Base-by-base conservation (phyloP, 2,113 vertebrate species). In the Ailurus styani region DNA sequence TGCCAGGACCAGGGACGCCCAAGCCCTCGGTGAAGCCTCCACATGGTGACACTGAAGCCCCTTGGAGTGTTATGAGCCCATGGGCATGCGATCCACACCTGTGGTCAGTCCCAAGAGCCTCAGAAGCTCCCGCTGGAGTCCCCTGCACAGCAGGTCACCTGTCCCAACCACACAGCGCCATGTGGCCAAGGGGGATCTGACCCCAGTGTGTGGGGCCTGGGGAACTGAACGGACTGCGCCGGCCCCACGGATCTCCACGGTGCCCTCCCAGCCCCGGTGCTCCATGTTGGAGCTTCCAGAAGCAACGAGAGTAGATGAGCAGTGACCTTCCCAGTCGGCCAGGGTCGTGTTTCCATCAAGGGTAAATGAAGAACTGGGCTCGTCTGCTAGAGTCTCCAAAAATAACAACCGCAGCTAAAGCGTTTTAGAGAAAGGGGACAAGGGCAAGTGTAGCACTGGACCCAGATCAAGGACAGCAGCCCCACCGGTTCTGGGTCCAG, bases 361-460 rank as follows among this genome's bases (percentile, higher is more conserved):
- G 77, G 52, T 64, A 85, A 42, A 77, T 64, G 85, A 93, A 95
- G 84, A 78, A 40, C 95, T 40, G 34, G 68, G 47, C 82, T 93
- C 42, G 45, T 64, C 92, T 90, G 73, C 5, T 40, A 92, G 37
- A 91, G 9, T 25, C 79, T 97, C 90, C 95, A 87, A 93, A 98
- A 97, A 90, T 93, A 97, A 95, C 87, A 86, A 45, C 66, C 70
- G 45, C 78, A 21, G 47, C 40, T 9, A 57, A 85, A 64, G 91
- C 29, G 0, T 1, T n/a, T 88, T 68, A 42, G 40, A 82, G 55
- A 93, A 52, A 87, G 54, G 37, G 88, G 81, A 89, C 37, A 64
- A 72, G 72, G 64, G 54, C 50, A 72, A 97, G 25, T 82, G 62
- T 27, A 37, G 70, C 75, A 79, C 31, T 73, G 66, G 90, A 68